Evolutionary conservation across 2,113 vertebrate genomes (phyloP), one percentile per base, ranked within the genome.

Genomic region (Gadus macrocephalus): DNA sequence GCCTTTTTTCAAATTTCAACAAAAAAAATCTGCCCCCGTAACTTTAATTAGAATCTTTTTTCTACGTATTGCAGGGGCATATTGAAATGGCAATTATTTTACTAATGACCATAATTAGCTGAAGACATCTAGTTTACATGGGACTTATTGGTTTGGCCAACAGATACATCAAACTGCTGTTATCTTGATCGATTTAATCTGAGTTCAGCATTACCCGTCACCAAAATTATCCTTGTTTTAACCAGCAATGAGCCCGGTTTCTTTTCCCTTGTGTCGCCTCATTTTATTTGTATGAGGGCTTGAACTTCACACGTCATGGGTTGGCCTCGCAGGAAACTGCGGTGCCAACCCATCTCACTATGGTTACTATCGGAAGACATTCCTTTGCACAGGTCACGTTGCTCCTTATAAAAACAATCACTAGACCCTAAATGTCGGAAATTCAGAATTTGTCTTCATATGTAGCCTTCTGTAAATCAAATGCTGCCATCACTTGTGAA

Each of bases 1-100:
- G 87, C 85, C 87, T 84, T 88, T 69, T 72, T 62, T 62, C 28
- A 53, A 70, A 67, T 75, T 62, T 31, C 42, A 76, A 17, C 5
- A 66, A 69, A 62, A 59, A 25, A 25, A 66, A 71, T 59, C 55
- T 49, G 42, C 16, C 49, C 49, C 67, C 42, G 42, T 49, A 49
- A 49, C 42, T 49, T 49, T 14, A 12, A 49, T 14, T 49, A 49
- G 3, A 49, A 14, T 49, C 42, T 12, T 49, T 63, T 63, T 64
- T 31, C 27, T 31, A 16, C 27, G 15, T 28, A 64, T 15, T 64
- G 61, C 22, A 25, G 20, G 8, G 28, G 20, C 20, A 61, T 22
- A 22, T 61, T 49, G 42, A 49, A 49, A 49, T 58, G 49, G 31
- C 25, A 38, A 42, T 66, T 55, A 67, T 64, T 66, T n/a, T 60